phyloP scores from a whole-genome alignment of 1,140 invertebrate species.

The Conus betulinus region DNA sequence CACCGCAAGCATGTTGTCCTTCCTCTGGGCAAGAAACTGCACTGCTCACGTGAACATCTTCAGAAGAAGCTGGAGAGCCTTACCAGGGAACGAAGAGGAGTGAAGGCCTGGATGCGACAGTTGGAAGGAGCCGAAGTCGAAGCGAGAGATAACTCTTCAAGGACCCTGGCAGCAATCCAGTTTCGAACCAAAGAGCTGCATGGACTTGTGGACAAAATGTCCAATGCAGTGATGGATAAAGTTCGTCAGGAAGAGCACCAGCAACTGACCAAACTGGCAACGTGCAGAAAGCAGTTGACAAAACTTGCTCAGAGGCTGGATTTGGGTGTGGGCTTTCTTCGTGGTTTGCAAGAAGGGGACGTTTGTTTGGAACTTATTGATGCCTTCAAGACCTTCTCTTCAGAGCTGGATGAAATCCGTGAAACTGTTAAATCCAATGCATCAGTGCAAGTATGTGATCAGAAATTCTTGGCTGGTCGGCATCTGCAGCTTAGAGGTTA shows the following conservation, averaged over 20 bases:
- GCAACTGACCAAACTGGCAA: conserved; percentile 49
- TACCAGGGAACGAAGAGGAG: conserved; percentile 44
- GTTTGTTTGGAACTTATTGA: conserved; percentile 65
- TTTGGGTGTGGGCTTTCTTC: conserved; percentile 58
- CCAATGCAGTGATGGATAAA: conserved; percentile 47
- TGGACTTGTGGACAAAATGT: conserved; percentile 47
- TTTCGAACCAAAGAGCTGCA: conserved; percentile 51
- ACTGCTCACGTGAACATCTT: conserved; percentile 50
- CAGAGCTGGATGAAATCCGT: conserved; percentile 22
- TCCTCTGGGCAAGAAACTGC: conserved; percentile 61
- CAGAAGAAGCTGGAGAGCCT: conserved; percentile 60
- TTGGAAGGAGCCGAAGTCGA: conserved; percentile 47
- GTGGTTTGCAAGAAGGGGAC: conserved; percentile 65
- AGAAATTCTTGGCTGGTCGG: conserved; percentile 22
- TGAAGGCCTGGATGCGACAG: conserved; percentile 43
- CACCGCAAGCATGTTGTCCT: conserved; percentile 63
- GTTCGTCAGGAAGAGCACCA: conserved; percentile 43
- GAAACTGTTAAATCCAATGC: conserved; percentile 16
- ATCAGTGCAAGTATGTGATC: conserved; percentile 23
- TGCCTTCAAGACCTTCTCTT: conserved; percentile 39
- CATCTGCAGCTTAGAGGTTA: conserved; percentile 3
- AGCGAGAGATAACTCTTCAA: conserved; percentile 33
- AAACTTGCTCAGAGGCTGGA: conserved; percentile 52
- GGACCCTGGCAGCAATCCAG: conserved; percentile 46
- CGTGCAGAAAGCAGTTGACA: conserved; percentile 51